Conservation (phyloP, 2,888 invertebrate species). For the Pyrochroa serraticornis region DNA sequence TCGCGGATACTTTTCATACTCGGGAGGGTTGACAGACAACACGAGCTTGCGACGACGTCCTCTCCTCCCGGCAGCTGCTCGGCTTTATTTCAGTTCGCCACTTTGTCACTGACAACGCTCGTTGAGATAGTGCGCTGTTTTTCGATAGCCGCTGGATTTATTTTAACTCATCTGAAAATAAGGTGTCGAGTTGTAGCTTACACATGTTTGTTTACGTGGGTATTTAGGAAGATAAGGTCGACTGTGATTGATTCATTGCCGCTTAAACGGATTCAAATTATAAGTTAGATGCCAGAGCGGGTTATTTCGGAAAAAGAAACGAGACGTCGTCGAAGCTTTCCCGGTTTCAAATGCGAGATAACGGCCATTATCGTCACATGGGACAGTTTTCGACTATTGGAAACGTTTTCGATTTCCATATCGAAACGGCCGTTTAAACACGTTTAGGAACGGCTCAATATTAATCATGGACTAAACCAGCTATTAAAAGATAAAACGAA, state of each 20-base stretch:
- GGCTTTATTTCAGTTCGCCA: conserved; percentile 54
- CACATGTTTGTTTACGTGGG: conserved; percentile 55
- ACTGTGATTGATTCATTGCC: conserved; percentile 52
- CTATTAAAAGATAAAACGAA: conserved; percentile 13
- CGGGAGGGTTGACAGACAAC: conserved; percentile 49
- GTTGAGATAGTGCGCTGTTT: conserved; percentile 49
- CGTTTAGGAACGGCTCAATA: background rate
- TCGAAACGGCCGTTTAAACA: background rate
- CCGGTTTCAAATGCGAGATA: conserved; percentile 15
- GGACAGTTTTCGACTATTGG: background rate
- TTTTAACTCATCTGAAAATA: conserved; percentile 52
- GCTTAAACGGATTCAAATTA: conserved; percentile 43
- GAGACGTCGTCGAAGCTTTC: conserved; percentile 4
- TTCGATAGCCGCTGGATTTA: conserved; percentile 49
- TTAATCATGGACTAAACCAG: background rate
- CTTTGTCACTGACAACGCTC: conserved; percentile 53
- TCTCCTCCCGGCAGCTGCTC: conserved; percentile 46
- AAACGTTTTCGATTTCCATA: background rate
- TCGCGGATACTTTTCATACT: conserved; percentile 46
- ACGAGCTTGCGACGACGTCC: conserved; percentile 39
- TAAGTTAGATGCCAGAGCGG: conserved; percentile 38
- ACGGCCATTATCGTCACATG: background rate
- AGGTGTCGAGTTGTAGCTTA: conserved; percentile 56
- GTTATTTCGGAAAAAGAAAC: conserved; percentile 15
- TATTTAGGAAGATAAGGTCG: conserved; percentile 52